phyloP scores from a whole-genome alignment of 2,797 vertebrate genomes.

The Rhabdomys pumilio region DNA sequence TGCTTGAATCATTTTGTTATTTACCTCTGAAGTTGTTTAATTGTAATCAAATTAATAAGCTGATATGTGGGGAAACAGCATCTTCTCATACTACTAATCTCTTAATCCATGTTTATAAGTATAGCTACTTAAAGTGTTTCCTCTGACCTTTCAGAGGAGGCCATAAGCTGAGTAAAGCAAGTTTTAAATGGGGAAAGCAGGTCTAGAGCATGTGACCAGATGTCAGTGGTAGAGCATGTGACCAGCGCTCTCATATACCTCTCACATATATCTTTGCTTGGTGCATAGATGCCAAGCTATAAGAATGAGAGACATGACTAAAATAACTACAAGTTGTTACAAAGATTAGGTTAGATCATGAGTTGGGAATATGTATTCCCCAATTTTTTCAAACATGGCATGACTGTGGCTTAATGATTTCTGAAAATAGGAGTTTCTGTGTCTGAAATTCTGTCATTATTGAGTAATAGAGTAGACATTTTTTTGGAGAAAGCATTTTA shows the following conservation, averaged over 20 bases:
- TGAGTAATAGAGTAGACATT: conserved; percentile 25
- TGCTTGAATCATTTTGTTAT: conserved; percentile 34
- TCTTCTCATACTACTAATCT: conserved; percentile 32
- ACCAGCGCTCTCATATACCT: too few species aligned
- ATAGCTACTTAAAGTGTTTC: conserved; percentile 27
- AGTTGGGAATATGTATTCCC: background rate
- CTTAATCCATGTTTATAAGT: conserved; percentile 29
- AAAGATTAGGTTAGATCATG: conserved; percentile 8
- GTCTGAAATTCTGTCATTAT: conserved; percentile 56
- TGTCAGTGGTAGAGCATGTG: too few species aligned
- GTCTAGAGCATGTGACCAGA: too few species aligned
- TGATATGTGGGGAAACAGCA: conserved; percentile 25
- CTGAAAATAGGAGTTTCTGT: conserved; percentile 31
- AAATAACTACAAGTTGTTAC: background rate
- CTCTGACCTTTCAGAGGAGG: conserved; percentile 17
- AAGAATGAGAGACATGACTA: conserved; percentile 19
- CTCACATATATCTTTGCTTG: background rate
- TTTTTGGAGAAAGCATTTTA: conserved; percentile 34
- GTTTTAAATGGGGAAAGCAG: too few species aligned
- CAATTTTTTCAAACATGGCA: conserved; percentile 47
- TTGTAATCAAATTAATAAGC: conserved; percentile 60
- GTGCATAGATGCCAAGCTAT: background rate
- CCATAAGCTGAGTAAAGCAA: too few species aligned
- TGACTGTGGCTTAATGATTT: conserved; percentile 46
- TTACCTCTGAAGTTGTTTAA: conserved; percentile 25